Evolutionary conservation across 2,888 invertebrate genomes (phyloP).

Genomic region (Sipunculus nudus): DNA sequence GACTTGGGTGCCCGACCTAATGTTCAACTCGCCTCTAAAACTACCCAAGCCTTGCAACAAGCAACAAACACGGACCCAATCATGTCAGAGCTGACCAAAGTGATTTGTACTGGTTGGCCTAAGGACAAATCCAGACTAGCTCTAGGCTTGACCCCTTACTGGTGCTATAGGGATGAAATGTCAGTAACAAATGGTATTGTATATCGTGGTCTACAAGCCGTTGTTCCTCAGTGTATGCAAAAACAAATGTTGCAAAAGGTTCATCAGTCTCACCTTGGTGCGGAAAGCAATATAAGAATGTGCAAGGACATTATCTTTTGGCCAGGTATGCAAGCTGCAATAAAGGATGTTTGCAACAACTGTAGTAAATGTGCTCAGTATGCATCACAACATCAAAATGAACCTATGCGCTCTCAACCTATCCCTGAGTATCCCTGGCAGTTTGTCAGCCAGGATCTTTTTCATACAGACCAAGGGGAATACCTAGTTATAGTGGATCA

Average conservation of each 20-base stretch:
- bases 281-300: conserved; percentile 7
- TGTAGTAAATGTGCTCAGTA: conserved; percentile 5
- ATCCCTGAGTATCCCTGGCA: conserved; percentile 2
- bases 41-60: neutral
- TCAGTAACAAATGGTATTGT: neutral
- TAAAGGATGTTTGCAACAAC: conserved; percentile 1
- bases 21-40: neutral
- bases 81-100: neutral
- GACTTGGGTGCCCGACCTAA: no score
- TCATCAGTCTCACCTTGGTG: neutral
- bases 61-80: neutral
- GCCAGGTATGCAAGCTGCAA: conserved; percentile 4
- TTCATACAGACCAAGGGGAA: neutral
- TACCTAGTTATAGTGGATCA: conserved; percentile 12
- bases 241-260: neutral
- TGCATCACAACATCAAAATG: neutral
- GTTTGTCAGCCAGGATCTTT: conserved; percentile 6
- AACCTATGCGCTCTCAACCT: conserved; percentile 5
- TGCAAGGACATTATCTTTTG: conserved; percentile 4
- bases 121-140: neutral
- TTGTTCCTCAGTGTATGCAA: neutral
- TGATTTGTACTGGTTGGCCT: conserved; percentile 9
- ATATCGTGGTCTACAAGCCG: neutral
- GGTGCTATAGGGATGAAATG: conserved; percentile 1
- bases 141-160: neutral